Percentiles rank a stretch among this genome's conserved stretches.
These are phyloP conservation scores for Sialis lutaria DNA, from an alignment of 2,888 invertebrate species.

Conservation along the genomic window DNA sequence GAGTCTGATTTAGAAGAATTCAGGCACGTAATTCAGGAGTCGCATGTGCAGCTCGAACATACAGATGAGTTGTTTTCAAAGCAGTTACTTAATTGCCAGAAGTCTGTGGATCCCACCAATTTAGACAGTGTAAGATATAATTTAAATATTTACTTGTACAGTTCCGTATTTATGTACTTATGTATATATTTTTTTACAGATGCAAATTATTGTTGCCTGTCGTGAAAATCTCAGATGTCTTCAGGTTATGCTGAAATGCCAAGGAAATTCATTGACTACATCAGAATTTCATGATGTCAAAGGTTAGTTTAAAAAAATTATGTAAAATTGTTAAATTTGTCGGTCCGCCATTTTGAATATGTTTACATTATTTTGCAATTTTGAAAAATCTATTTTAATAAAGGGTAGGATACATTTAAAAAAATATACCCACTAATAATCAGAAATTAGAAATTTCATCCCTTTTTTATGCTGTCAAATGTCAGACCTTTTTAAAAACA, in stretches of 20 bases:
- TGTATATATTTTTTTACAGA: conserved; percentile 32
- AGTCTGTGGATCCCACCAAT: too few species aligned
- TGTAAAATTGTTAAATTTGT: neutral
- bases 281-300: conserved; percentile 38
- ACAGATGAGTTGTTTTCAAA: conserved; percentile 38
- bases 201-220: conserved; percentile 70
- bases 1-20: conserved; percentile 52
- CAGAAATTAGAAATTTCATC: too few species aligned
- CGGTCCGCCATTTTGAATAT: too few species aligned
- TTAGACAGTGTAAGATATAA: too few species aligned
- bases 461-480: too few species aligned
- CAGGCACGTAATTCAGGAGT: conserved; percentile 42
- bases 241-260: conserved; percentile 40
- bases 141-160: too few species aligned
- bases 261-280: conserved; percentile 31
- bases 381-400: too few species aligned
- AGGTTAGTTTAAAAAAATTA: conserved; percentile 24
- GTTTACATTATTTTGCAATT: too few species aligned
- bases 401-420: too few species aligned
- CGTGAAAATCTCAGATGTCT: conserved; percentile 72
- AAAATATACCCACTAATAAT: too few species aligned
- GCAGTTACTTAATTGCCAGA: conserved; percentile 17
- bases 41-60: conserved; percentile 39
- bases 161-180: too few species aligned
- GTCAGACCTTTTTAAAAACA: too few species aligned